Conservation (phyloP, 2,888 invertebrate species). For the Amiota mariae region DNA sequence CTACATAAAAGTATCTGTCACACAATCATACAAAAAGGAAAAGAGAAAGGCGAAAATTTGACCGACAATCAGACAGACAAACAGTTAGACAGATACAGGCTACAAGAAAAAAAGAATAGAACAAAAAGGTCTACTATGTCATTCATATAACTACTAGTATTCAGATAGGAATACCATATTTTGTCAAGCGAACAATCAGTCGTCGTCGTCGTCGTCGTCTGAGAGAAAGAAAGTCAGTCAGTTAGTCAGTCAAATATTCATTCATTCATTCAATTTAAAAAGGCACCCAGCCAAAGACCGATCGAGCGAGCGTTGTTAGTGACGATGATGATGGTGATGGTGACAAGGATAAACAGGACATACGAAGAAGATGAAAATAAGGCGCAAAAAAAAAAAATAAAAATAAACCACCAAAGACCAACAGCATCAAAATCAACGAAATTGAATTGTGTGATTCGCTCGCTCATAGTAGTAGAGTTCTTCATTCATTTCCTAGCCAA, state of each 20-base stretch:
- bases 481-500: constrained; percentile 45
- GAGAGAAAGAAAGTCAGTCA: constrained; percentile 11
- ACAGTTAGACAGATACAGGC: neutral
- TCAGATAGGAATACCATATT: neutral
- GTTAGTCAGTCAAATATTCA: constrained; percentile 20
- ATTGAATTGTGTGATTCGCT: constrained; percentile 55
- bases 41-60: neutral
- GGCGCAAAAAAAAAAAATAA: no score
- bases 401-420: constrained; percentile 26
- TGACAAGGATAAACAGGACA: constrained; percentile 23
- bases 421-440: constrained; percentile 55
- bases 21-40: neutral
- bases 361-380: no score
- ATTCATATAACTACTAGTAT: constrained; percentile 1
- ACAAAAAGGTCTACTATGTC: neutral
- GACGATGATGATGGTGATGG: neutral
- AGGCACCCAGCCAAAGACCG: neutral
- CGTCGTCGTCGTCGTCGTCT: constrained; percentile 18
- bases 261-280: constrained; percentile 18
- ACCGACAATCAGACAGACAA: constrained; percentile 45
- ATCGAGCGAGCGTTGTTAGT: neutral
- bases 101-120: no score
- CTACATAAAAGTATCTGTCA: constrained; percentile 36
- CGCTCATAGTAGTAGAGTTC: neutral
- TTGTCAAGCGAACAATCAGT: constrained; percentile 35